Percentiles rank a stretch among this genome's conserved stretches.
phyloP scores from a whole-genome alignment of 2,888 invertebrate species.

The Drosophila borborema region DNA sequence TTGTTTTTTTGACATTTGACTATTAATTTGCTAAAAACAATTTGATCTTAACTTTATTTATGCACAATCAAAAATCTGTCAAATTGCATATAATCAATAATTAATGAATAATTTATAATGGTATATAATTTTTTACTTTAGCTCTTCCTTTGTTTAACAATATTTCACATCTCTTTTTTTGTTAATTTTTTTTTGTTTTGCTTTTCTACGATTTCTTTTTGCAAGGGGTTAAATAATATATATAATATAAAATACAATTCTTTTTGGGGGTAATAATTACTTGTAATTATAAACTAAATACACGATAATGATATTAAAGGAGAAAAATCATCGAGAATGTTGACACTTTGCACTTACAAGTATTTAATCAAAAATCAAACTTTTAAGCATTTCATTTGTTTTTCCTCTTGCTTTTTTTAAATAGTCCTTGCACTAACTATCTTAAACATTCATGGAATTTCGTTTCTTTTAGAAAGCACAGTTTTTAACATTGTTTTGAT shows the following conservation, averaged over 20 bases:
- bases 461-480: slow-evolving; percentile 50
- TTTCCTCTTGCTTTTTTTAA: slow-evolving; percentile 5
- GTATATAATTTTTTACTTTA: slow-evolving; percentile 48
- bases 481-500: slow-evolving; percentile 33
- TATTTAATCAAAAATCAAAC: slow-evolving; percentile 53
- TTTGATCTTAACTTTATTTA: slow-evolving; percentile 71
- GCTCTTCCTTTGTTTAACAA: slow-evolving; percentile 67
- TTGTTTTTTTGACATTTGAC: slow-evolving; percentile 6
- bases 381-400: slow-evolving; percentile 43
- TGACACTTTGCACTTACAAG: slow-evolving; percentile 72
- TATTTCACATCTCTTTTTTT: slow-evolving; percentile 65
- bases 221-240: slow-evolving; percentile 55
- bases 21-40: slow-evolving; percentile 54
- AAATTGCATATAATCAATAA: slow-evolving; percentile 49
- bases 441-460: slow-evolving; percentile 50
- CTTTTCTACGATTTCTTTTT: slow-evolving; percentile 21
- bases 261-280: slow-evolving; percentile 47
- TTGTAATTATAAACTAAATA: slow-evolving; percentile 64
- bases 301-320: slow-evolving; percentile 41
- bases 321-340: slow-evolving; percentile 71
- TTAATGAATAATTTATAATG: slow-evolving; percentile 51
- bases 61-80: slow-evolving; percentile 45
- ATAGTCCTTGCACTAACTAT: slow-evolving; percentile 34
- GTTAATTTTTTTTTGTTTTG: slow-evolving; percentile 6
- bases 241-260: slow-evolving; percentile 51